Percentiles rank a stretch among this genome's conserved stretches.
phyloP scores from a whole-genome alignment of 23 tunicate genomes.

The Trididemnum clinides region DNA sequence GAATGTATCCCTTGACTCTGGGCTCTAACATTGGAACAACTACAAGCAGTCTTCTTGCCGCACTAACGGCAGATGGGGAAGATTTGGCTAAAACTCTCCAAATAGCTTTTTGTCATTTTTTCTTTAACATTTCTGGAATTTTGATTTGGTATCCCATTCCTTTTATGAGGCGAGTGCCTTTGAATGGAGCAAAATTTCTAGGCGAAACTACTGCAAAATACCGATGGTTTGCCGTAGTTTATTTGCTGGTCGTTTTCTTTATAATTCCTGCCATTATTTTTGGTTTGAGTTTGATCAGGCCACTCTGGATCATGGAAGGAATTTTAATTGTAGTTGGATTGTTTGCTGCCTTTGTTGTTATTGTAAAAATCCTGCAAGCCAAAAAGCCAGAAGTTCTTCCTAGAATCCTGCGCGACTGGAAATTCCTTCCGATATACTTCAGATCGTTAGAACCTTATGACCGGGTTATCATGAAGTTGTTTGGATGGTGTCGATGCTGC shows the following conservation, averaged over 20 bases:
- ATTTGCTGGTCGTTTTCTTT: slow-evolving; percentile 59
- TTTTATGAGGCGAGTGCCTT: slow-evolving; percentile 64
- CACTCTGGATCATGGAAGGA: slow-evolving; percentile 49
- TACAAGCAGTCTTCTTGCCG: slow-evolving; percentile 72
- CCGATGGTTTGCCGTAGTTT: slow-evolving; percentile 86
- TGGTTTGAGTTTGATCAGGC: slow-evolving; percentile 52
- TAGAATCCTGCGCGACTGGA: slow-evolving; percentile 53
- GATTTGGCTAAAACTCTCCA: slow-evolving; percentile 48
- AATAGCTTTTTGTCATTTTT: slow-evolving; percentile 75
- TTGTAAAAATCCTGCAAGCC: slow-evolving; percentile 67
- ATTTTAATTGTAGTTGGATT: slow-evolving; percentile 36
- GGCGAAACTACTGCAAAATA: slow-evolving; percentile 89
- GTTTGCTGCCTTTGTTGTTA: slow-evolving; percentile 37
- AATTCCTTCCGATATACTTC: slow-evolving; percentile 74
- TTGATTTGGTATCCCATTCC: slow-evolving; percentile 88
- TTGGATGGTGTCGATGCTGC: slow-evolving; percentile 75
- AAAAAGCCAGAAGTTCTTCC: slow-evolving; percentile 76
- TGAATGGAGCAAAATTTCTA: slow-evolving; percentile 57
- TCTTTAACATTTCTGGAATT: slow-evolving; percentile 87
- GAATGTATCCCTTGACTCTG: slow-evolving; percentile 90
- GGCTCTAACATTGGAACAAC: slow-evolving; percentile 96
- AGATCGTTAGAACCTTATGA: slow-evolving; percentile 86
- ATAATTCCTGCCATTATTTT: slow-evolving; percentile 57
- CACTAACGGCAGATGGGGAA: slow-evolving; percentile 60
- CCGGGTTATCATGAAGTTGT: slow-evolving; percentile 29